Conservation (phyloP, 2,113 vertebrate genomes). For the Dipodomys merriami region DNA sequence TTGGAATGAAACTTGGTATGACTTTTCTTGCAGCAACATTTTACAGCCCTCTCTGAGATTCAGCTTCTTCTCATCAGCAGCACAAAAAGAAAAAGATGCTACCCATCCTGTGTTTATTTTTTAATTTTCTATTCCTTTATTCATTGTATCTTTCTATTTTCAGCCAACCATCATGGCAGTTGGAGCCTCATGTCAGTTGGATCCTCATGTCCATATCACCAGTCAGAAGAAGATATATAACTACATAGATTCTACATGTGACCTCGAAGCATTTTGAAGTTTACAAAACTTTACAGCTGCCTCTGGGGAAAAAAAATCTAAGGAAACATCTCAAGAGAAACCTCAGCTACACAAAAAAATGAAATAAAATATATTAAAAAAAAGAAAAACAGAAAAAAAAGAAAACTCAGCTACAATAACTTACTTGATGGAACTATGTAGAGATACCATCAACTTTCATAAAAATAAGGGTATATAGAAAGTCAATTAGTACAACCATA, state of each 20-base stretch:
- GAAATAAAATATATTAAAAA: no score
- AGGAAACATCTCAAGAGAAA: background rate
- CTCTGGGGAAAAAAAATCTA: background rate
- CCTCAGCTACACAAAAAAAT: no score
- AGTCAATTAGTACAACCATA: constrained; percentile 29
- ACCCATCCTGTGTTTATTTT: background rate
- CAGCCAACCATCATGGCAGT: background rate
- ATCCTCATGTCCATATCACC: background rate
- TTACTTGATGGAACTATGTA: background rate
- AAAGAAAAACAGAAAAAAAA: no score
- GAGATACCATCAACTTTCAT: constrained; percentile 42
- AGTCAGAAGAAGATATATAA: background rate
- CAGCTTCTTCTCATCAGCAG: background rate
- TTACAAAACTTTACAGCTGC: background rate
- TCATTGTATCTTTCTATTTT: constrained; percentile 9
- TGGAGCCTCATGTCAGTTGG: background rate
- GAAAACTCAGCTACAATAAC: background rate
- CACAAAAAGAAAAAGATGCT: background rate
- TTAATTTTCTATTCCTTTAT: background rate
- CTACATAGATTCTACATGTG: background rate
- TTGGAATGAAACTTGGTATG: background rate
- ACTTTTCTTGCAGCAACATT: background rate
- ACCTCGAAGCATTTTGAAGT: background rate
- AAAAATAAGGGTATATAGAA: background rate
- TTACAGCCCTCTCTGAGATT: background rate